phyloP scores from a whole-genome alignment of 2,888 invertebrate species.

The Mythimna impura region DNA sequence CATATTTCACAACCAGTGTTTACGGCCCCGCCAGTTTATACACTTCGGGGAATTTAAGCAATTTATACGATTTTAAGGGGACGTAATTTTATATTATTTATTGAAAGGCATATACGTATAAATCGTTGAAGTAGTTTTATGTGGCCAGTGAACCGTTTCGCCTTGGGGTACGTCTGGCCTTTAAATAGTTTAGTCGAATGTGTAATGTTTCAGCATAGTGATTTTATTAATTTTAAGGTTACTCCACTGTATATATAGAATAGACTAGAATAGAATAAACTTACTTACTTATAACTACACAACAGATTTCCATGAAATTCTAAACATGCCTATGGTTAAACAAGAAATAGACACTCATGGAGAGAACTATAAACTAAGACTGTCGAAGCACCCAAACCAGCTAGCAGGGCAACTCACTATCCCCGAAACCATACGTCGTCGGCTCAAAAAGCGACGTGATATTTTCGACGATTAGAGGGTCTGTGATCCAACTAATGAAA shows the following conservation, averaged over 20 bases:
- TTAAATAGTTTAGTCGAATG: not conserved
- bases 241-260: not conserved
- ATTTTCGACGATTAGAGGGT: too few relatives aligned
- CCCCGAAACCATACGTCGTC: too few relatives aligned
- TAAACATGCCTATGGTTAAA: too few relatives aligned
- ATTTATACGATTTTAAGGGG: constrained; percentile 55
- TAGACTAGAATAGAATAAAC: too few relatives aligned
- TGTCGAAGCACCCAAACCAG: too few relatives aligned
- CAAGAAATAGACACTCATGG: too few relatives aligned
- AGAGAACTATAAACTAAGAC: too few relatives aligned
- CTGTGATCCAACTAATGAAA: too few relatives aligned
- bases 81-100: constrained; percentile 45
- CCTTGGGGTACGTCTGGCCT: not conserved
- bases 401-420: too few relatives aligned
- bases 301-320: too few relatives aligned
- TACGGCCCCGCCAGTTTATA: constrained; percentile 24
- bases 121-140: constrained; percentile 19
- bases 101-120: constrained; percentile 11
- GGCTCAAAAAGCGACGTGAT: too few relatives aligned
- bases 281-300: too few relatives aligned
- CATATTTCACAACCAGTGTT: constrained; percentile 47
- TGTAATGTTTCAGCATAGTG: not conserved
- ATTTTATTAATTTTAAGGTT: not conserved
- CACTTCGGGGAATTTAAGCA: constrained; percentile 38
- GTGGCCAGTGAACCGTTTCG: not conserved